Evolutionary conservation across 2,888 invertebrate species (phyloP).

Genomic region (Amphiduros pacificus): DNA sequence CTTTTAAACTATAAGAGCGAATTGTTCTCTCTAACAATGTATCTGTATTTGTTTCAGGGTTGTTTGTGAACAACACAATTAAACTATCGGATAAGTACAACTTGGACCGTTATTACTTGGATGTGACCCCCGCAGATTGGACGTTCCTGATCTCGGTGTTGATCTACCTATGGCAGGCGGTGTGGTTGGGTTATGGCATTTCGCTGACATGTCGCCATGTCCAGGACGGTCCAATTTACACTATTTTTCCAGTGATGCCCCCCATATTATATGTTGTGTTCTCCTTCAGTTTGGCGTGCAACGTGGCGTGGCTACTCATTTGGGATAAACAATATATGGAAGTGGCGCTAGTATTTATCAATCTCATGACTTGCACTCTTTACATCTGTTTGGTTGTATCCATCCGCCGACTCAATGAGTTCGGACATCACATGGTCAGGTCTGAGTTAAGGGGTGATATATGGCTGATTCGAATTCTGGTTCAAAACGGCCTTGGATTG

Average conservation of each 20-base stretch:
- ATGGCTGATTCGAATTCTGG: conserved; percentile 46
- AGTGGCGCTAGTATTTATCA: conserved; percentile 32
- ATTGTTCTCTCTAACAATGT: too few species aligned
- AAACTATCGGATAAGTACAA: conserved; percentile 41
- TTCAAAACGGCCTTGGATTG: conserved; percentile 52
- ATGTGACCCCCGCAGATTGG: conserved; percentile 51
- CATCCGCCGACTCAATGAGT: conserved; percentile 36
- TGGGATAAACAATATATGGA: conserved; percentile 44
- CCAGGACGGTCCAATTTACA: conserved; percentile 39
- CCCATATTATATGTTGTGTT: conserved; percentile 38
- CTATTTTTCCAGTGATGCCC: conserved; percentile 39
- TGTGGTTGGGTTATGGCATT: conserved; percentile 45
- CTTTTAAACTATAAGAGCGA: too few species aligned
- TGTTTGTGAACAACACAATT: conserved; percentile 39
- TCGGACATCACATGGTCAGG: conserved; percentile 32
- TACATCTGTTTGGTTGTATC: conserved; percentile 40
- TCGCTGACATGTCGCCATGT: conserved; percentile 38
- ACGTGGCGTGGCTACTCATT: conserved; percentile 47
- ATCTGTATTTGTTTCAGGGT: conserved; percentile 30
- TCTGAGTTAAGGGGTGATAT: conserved; percentile 37
- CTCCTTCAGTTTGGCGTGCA: conserved; percentile 36
- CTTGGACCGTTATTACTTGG: conserved; percentile 32
- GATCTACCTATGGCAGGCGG: conserved; percentile 48
- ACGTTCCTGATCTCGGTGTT: conserved; percentile 45
- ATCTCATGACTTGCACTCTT: conserved; percentile 28